Evolutionary conservation across 2,888 invertebrate species (phyloP).

Genomic region (Lasioglossum leucozonium): DNA sequence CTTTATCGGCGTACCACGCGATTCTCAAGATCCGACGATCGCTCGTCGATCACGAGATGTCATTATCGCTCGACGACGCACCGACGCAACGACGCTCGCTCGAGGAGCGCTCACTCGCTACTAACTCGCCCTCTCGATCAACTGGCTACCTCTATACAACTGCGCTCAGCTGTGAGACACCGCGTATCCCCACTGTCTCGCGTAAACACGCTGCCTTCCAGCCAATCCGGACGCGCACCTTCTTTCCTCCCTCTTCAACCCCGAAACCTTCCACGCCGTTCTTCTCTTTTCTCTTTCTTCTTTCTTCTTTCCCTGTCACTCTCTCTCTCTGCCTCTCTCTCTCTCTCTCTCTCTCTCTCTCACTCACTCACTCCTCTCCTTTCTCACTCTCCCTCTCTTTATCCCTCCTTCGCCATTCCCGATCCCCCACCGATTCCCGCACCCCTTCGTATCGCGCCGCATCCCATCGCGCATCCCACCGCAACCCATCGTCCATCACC

Average conservation of each 20-base stretch:
- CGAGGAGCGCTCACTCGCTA: slow-evolving; percentile 84
- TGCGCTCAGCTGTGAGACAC: slow-evolving; percentile 86
- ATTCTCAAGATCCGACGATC: slow-evolving; percentile 69
- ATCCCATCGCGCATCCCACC: not conserved
- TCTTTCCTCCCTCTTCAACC: slow-evolving; percentile 53
- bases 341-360: not conserved
- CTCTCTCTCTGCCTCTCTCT: not conserved
- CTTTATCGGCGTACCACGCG: slow-evolving; percentile 25
- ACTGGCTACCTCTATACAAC: slow-evolving; percentile 86
- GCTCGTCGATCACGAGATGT: slow-evolving; percentile 78
- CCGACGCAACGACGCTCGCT: slow-evolving; percentile 82
- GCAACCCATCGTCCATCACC: not conserved
- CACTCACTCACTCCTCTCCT: not conserved
- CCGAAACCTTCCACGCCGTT: slow-evolving; percentile 40
- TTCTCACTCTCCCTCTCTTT: not conserved
- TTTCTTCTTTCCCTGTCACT: not conserved
- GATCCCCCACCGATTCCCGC: not conserved
- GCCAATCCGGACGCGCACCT: slow-evolving; percentile 66
- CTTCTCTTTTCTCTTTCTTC: slow-evolving; percentile 61
- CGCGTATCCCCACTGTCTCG: slow-evolving; percentile 79
- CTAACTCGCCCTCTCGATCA: slow-evolving; percentile 79
- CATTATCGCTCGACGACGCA: slow-evolving; percentile 75
- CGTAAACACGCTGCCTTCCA: slow-evolving; percentile 53
- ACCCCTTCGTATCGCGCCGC: not conserved
- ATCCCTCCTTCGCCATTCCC: not conserved